Base-by-base conservation (phyloP, 2,113 vertebrate species). In the Pipa parva region DNA sequence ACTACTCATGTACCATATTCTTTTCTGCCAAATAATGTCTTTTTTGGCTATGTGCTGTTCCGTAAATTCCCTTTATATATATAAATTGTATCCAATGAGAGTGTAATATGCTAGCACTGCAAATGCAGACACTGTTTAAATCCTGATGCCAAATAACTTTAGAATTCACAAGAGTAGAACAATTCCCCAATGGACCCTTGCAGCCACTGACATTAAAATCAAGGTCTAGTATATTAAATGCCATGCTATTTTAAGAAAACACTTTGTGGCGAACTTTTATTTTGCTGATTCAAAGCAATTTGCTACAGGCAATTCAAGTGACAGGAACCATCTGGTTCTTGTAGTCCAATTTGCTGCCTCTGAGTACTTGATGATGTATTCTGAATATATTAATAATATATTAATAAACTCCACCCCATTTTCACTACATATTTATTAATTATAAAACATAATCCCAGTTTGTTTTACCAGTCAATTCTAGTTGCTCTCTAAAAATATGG, bases 1-100 rank as follows among this genome's bases (percentile, higher is more conserved):
- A 46, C 48, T 49, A 15, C 8, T 36, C 29, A 59, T 63, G 68
- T 7, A 25, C 28, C 15, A 77, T 57, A 56, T 59, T 29, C 31
- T 58, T 63, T n/a, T 25, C 42, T 0, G 12, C 39, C 65, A 59
- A 4, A 48, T 51, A 49, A 45, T 73, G 59, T 48, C 27, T 69
- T 45, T n/a, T 61, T 48, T 60, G 58, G 55, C 29, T 24, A 64
- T 17, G 18, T 24, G 24, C n/a, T 15, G 15, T 18, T 33, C 63
- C 26, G 25, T 58, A 29, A 37, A 31, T 39, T 69, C 28, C 11
- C 13, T 52, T 1, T 1, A 0, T 11, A 24, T n/a, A n/a, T 11
- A 11, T 17, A n/a, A 59, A 24, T 5, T n/a, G 15, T 51, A 52
- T 29, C 33, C 21, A 52, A 13, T 37, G 22, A 27, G 9, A 52